phyloP scores from a whole-genome alignment of 2,113 vertebrate genomes.

The Cynoglossus semilaevis region DNA sequence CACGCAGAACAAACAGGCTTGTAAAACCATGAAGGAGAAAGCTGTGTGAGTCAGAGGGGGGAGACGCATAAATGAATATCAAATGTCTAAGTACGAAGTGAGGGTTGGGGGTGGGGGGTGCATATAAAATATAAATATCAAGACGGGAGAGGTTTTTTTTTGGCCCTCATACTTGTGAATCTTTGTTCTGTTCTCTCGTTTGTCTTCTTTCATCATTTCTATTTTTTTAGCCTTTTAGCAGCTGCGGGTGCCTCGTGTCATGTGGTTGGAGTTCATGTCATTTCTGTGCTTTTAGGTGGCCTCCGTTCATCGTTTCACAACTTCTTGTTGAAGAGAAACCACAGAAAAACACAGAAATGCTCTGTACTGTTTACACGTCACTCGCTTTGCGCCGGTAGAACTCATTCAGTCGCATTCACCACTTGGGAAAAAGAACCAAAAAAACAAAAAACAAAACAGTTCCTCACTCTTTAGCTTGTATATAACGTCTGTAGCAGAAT shows the following conservation, averaged over 20 bases:
- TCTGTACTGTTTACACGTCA: slow-evolving; percentile 52
- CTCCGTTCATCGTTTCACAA: neutral
- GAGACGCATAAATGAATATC: slow-evolving; percentile 39
- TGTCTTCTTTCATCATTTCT: slow-evolving; percentile 61
- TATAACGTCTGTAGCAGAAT: slow-evolving; percentile 65
- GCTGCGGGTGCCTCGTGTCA: slow-evolving; percentile 43
- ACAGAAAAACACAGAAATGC: slow-evolving; percentile 29
- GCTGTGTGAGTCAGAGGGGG: slow-evolving; percentile 26
- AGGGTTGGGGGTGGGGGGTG: slow-evolving; percentile 15
- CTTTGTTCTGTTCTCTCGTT: slow-evolving; percentile 68
- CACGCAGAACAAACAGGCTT: slow-evolving; percentile 62
- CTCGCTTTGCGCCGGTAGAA: slow-evolving; percentile 64
- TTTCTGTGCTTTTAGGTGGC: slow-evolving; percentile 42
- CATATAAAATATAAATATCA: slow-evolving; percentile 28
- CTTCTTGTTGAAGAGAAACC: slow-evolving; percentile 1
- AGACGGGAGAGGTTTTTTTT: slow-evolving; percentile 53
- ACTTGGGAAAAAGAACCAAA: slow-evolving; percentile 50
- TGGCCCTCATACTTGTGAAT: slow-evolving; percentile 74
- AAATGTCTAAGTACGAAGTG: slow-evolving; percentile 37
- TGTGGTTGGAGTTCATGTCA: slow-evolving; percentile 37
- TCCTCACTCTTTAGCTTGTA: slow-evolving; percentile 67
- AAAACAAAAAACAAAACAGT: neutral
- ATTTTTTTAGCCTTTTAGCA: slow-evolving; percentile 62
- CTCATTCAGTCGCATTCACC: slow-evolving; percentile 68
- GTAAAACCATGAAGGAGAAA: slow-evolving; percentile 32